These are phyloP conservation scores for Labrus mixtus DNA, from an alignment of 2,113 vertebrate species.

Conservation along the genomic window DNA sequence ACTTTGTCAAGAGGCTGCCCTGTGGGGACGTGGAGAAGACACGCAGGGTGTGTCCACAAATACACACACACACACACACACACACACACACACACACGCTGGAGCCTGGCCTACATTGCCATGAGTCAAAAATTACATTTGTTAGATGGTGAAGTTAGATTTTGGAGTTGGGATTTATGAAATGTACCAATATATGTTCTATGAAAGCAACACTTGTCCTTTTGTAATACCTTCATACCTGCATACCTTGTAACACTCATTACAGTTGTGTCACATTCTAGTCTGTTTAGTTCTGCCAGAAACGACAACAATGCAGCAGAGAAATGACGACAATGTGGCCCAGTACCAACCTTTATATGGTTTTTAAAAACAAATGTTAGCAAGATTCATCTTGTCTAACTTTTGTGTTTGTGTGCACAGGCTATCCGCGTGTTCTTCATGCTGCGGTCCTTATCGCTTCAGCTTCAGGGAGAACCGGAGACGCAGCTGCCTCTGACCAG, in stretches of 20 bases:
- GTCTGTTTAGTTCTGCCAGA: neutral
- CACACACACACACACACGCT: neutral
- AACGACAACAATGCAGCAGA: neutral
- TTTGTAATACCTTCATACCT: neutral
- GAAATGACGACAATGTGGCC: neutral
- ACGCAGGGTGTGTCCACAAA: conserved; percentile 85
- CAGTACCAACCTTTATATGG: neutral
- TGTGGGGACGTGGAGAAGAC: conserved; percentile 98
- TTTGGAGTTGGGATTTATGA: neutral
- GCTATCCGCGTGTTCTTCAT: conserved; percentile 98
- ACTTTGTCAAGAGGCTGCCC: conserved; percentile 96
- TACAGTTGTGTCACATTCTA: neutral
- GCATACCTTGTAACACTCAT: neutral
- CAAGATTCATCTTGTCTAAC: neutral
- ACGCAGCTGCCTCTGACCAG: conserved; percentile 95
- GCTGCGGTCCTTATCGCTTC: conserved; percentile 92
- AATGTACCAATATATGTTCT: neutral
- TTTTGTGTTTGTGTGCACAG: conserved; percentile 71
- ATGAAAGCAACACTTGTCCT: neutral
- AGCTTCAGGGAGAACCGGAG: conserved; percentile 91
- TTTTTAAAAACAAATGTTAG: no score
- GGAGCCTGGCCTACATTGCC: neutral
- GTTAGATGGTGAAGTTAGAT: no score
- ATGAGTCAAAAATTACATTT: no score
- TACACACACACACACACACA: neutral